phyloP scores from a whole-genome alignment of 2,888 invertebrate genomes.

The Caradrina clavipalpis region DNA sequence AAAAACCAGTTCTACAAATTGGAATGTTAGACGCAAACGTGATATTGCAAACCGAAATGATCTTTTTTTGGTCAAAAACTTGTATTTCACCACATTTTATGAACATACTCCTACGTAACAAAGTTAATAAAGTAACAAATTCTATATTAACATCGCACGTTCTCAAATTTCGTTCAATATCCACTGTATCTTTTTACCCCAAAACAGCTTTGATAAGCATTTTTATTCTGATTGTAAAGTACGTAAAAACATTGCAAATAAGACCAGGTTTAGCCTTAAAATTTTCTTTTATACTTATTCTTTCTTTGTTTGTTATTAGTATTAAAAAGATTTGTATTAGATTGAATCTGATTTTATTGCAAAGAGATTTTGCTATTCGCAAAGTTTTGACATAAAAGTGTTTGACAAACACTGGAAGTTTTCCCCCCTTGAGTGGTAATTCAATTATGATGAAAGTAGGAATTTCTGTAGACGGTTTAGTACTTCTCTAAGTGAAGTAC shows the following conservation, averaged over 20 bases:
- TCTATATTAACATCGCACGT: slow-evolving; percentile 22
- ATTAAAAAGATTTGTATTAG: slow-evolving; percentile 30
- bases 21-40: slow-evolving; percentile 19
- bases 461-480: slow-evolving; percentile 9
- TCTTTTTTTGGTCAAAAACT: slow-evolving; percentile 20
- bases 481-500: slow-evolving; percentile 11
- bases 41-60: slow-evolving; percentile 31
- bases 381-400: slow-evolving; percentile 40
- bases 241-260: slow-evolving; percentile 14
- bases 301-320: slow-evolving; percentile 32
- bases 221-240: slow-evolving; percentile 29
- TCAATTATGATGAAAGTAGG: slow-evolving; percentile 35
- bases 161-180: slow-evolving; percentile 27
- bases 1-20: slow-evolving; percentile 12
- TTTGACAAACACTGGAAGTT: slow-evolving; percentile 47
- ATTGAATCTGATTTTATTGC: slow-evolving; percentile 22
- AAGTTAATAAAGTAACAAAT: slow-evolving; percentile 41
- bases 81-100: slow-evolving; percentile 27
- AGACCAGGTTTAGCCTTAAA: not conserved
- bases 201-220: slow-evolving; percentile 15
- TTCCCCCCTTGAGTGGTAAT: slow-evolving; percentile 27
- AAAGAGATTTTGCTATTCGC: slow-evolving; percentile 31
- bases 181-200: slow-evolving; percentile 10
- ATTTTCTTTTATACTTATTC: slow-evolving; percentile 28
- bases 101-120: not conserved